Percentiles rank a stretch among this genome's conserved stretches.
Conservation (phyloP, 2,888 invertebrate species). For the Leptinotarsa peninsularis region DNA sequence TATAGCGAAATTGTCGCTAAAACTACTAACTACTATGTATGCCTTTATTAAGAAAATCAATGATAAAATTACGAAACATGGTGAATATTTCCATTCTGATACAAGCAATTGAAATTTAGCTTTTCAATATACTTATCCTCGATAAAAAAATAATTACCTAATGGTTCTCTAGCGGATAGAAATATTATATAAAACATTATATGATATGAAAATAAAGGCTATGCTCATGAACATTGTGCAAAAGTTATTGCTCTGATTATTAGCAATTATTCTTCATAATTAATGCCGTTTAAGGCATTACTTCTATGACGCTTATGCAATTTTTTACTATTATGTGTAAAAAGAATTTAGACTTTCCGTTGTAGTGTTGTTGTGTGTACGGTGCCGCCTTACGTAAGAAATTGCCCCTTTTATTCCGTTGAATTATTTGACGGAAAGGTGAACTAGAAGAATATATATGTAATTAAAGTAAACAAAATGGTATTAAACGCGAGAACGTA, state of each 20-base stretch:
- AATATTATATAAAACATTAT: slow-evolving; percentile 42
- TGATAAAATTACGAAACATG: too few species aligned
- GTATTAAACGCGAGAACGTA: slow-evolving; percentile 7
- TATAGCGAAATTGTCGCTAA: too few species aligned
- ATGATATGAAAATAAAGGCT: slow-evolving; percentile 32
- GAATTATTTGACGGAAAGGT: not conserved
- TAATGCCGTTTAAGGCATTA: slow-evolving; percentile 35
- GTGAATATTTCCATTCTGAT: too few species aligned
- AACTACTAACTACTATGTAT: too few species aligned
- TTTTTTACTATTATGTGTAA: slow-evolving; percentile 26
- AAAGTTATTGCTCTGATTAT: slow-evolving; percentile 45
- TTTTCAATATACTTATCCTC: not conserved
- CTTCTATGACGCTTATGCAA: slow-evolving; percentile 30
- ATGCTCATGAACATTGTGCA: slow-evolving; percentile 35
- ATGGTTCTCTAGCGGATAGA: not conserved
- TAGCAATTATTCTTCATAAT: slow-evolving; percentile 42
- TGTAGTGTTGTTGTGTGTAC: not conserved
- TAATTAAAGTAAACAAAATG: slow-evolving; percentile 19
- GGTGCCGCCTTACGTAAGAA: not conserved
- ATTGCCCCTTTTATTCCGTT: slow-evolving; percentile 3
- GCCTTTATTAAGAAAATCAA: too few species aligned
- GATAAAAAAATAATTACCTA: not conserved
- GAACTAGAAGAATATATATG: not conserved
- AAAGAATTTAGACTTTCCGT: slow-evolving; percentile 18
- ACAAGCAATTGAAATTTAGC: not conserved